phyloP scores from a whole-genome alignment of 1,140 invertebrate species.

The Drosophila rufa region DNA sequence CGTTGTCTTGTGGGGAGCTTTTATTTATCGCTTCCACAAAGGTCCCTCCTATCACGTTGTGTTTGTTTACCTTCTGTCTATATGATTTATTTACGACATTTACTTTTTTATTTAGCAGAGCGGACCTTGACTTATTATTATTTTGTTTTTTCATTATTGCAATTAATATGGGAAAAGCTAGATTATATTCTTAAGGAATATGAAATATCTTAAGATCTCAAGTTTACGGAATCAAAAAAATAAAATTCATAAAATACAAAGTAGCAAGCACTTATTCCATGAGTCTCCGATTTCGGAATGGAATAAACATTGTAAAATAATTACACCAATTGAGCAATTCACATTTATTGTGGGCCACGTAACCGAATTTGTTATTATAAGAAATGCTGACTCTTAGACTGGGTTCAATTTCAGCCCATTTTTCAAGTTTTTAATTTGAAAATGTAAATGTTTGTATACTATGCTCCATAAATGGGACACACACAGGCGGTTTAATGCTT shows the following conservation, averaged over 20 bases:
- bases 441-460: background rate
- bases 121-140: constrained; percentile 64
- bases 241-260: background rate
- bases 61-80: constrained; percentile 52
- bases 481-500: background rate
- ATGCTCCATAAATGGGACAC: background rate
- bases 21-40: constrained; percentile 35
- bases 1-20: background rate
- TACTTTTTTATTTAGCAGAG: constrained; percentile 7
- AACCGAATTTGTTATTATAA: background rate
- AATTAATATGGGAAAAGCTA: background rate
- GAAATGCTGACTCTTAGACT: background rate
- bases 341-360: background rate
- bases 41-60: constrained; percentile 18
- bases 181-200: background rate
- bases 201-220: no score
- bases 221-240: background rate
- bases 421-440: background rate
- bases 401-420: background rate
- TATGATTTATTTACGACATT: constrained; percentile 11
- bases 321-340: no score
- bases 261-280: background rate
- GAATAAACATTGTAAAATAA: background rate
- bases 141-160: constrained; percentile 6
- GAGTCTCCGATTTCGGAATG: background rate